Evolutionary conservation across 2,888 invertebrate genomes (phyloP), one percentile per base, ranked within the genome.

Genomic region (Melanotus villosus): DNA sequence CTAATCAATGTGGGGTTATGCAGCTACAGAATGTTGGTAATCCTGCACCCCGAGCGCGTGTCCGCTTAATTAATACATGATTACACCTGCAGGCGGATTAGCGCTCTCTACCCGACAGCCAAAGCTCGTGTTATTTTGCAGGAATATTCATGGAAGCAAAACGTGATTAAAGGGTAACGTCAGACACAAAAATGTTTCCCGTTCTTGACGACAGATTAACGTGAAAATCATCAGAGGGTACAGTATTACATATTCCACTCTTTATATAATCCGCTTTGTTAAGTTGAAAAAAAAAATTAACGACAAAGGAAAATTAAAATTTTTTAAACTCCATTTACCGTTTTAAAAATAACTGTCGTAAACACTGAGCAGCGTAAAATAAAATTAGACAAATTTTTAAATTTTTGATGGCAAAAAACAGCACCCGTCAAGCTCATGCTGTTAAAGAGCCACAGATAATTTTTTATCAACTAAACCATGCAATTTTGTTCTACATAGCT

Each of bases 1-100:
- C 75, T 78, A 80, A 80, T 80, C 78, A 79, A 79, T 78, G 77
- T 70, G 68, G 72, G 74, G 70, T 72, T 71, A 76, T 76, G 77
- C 77, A 77, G 75, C 77, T 76, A 76, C 74, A 74, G 76, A 76
- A 78, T 75, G 77, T 71, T 75, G 74, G 75, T 78, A 79, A 79
- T 77, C 78, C 79, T 76, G 73, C 68, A 75, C 77, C 73, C 75
- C 65, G 71, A 73, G 75, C 78, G 72, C 79, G 78, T 80, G 80
- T 80, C 79, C 78, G 78, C 77, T 80, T 81, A 80, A 81, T 81
- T 81, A 81, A 81, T 81, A 80, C 79, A 78, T 80, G 80, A 81
- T 81, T 80, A 80, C 77, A 79, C 79, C 80, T 80, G 78, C 78
- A 79, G 77, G 79, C 75, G 73, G 75, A 75, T 78, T 76, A 70